Conservation (phyloP, 2,888 invertebrate species). For the Metacarcinus magister region DNA sequence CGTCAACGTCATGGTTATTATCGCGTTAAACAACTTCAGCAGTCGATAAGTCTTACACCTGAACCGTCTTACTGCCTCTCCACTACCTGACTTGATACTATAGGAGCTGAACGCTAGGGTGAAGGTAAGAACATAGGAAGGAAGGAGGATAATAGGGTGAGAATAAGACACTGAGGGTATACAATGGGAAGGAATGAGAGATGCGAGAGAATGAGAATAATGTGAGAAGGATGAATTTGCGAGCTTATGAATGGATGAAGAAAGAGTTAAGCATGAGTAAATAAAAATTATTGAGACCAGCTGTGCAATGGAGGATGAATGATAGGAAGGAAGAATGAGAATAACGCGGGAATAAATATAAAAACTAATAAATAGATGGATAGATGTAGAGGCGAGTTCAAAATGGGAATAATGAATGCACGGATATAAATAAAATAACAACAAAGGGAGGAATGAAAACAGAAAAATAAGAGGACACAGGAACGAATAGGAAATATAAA, state of each 20-base stretch:
- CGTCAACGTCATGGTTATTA: conserved; percentile 10
- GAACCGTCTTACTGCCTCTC: not conserved
- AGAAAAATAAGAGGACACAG: not conserved
- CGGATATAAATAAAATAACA: not conserved
- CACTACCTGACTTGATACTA: not conserved
- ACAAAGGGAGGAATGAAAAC: not conserved
- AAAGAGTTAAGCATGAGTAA: too few species aligned
- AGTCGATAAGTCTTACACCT: conserved; percentile 4
- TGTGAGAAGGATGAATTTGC: not conserved
- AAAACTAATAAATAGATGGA: not conserved
- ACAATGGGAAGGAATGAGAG: not conserved
- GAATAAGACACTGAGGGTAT: too few species aligned
- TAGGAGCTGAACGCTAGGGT: not conserved
- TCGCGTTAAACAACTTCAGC: conserved; percentile 5
- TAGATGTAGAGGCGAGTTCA: not conserved
- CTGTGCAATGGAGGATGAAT: too few species aligned
- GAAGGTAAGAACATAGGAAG: not conserved
- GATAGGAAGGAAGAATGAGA: not conserved
- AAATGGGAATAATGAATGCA: not conserved
- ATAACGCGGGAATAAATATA: not conserved
- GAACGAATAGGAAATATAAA: not conserved
- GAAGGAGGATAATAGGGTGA: not conserved
- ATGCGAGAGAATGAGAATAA: not conserved
- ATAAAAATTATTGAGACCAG: too few species aligned
- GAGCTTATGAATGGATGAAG: too few species aligned